phyloP scores from a whole-genome alignment of 2,888 invertebrate genomes.

The Stenchaetothrips biformis region DNA sequence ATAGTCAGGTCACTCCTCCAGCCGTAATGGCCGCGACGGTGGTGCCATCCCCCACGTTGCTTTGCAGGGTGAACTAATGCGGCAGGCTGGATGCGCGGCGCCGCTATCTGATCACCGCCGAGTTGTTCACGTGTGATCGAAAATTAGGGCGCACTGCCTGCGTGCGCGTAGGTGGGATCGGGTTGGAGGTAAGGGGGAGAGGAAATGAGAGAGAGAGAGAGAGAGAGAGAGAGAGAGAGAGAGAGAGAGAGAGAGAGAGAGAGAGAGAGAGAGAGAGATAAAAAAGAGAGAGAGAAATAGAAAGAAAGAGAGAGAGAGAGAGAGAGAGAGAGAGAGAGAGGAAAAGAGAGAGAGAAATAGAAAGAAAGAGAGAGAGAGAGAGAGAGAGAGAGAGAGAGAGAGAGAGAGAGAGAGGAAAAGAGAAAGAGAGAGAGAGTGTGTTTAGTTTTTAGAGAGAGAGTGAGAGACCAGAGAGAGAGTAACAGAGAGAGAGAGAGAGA shows the following conservation, averaged over 20 bases:
- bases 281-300: background rate
- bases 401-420: background rate
- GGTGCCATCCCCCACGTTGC: too few species aligned
- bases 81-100: too few species aligned
- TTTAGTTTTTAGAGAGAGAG: too few species aligned
- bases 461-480: background rate
- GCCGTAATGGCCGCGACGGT: too few species aligned
- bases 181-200: too few species aligned
- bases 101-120: too few species aligned
- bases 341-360: background rate
- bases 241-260: background rate
- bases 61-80: too few species aligned
- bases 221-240: too few species aligned
- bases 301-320: slow-evolving; percentile 1
- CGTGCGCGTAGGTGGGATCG: too few species aligned
- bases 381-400: background rate
- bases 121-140: background rate
- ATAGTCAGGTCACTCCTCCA: too few species aligned
- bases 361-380: background rate
- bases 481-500: background rate
- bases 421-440: background rate
- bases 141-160: too few species aligned
- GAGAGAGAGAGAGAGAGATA: slow-evolving; percentile 6
- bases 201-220: too few species aligned
- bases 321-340: background rate